Base-by-base conservation (phyloP, 2,113 vertebrate species). In the Diphyllodes magnificus region DNA sequence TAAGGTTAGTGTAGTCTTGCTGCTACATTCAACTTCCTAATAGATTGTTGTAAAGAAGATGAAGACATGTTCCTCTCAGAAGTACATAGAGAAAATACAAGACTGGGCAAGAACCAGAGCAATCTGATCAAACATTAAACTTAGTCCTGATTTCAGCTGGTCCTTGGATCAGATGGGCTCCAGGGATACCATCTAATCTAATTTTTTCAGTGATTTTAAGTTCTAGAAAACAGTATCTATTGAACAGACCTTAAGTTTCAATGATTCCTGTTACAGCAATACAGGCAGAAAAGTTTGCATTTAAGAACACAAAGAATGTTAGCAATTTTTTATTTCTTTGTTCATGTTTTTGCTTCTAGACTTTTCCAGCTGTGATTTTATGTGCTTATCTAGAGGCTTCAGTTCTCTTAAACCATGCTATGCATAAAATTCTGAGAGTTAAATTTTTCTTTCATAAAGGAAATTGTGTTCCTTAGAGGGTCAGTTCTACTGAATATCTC, bases 311-410 rank as follows among this genome's bases (percentile, higher is more conserved):
- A 49, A 71, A 63, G 13, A 35, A 76, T 61, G 71, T 50, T 42
- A 76, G 13, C 14, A 82, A 57, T 10, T 5, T 75, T 57, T 82
- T 72, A 3, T 68, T 85, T 82, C 35, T 92, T 82, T 84, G 31
- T n/a, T 35, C 13, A 6, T 86, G 18, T 65, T 80, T 92, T 91
- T 83, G 24, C 42, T 88, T 80, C 79, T 49, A 77, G 70, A 51
- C 35, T 86, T 94, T 93, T 93, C 71, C 87, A 90, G 17, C 42
- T 94, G 37, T 40, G 49, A 56, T 83, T 92, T 93, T 95, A 80
- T 42, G 44, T 66, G 28, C 30, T 95, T 57, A 65, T 91, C 75
- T 91, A 80, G 50, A 85, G 27, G 9, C 77, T 92, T 93, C 45
- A 76, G 28, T 86, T 95, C 33, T 86, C 33, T 93, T 88, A 92